Evolutionary conservation across 2,113 vertebrate genomes (phyloP).

Genomic region (Trinectes maculatus): DNA sequence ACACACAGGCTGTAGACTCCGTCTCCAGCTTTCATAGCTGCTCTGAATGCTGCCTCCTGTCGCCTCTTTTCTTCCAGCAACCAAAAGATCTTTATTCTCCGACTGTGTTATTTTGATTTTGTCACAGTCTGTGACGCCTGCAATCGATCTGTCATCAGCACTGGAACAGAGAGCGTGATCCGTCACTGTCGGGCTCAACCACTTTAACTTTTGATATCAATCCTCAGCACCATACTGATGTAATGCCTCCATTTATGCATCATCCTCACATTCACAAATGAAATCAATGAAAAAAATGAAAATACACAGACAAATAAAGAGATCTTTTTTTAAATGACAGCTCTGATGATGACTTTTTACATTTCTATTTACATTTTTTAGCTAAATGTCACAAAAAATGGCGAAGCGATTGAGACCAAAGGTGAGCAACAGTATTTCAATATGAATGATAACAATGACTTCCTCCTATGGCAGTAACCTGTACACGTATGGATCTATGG

Average conservation of each 20-base stretch:
- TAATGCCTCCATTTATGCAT: not conserved
- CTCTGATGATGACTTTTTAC: conserved; percentile 2
- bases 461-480: conserved; percentile 12
- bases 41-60: conserved; percentile 3
- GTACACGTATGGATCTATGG: conserved; percentile 28
- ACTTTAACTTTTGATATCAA: conserved; percentile 31
- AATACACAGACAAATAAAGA: no score
- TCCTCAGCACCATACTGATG: conserved; percentile 27
- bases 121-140: conserved; percentile 29
- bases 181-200: conserved; percentile 43
- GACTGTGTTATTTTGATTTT: conserved; percentile 27
- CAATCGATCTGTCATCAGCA: conserved; percentile 46
- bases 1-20: conserved; percentile 3
- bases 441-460: conserved; percentile 28
- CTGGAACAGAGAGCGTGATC: conserved; percentile 35
- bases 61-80: conserved; percentile 9
- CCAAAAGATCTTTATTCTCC: conserved; percentile 27
- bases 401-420: no score
- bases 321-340: no score
- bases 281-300: no score
- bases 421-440: no score
- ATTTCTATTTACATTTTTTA: conserved; percentile 18
- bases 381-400: not conserved
- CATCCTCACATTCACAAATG: no score
- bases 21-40: not conserved